A percentile compares a stretch with the other conserved stretches of the same genome.
Evolutionary conservation across 2,888 invertebrate genomes (phyloP).

Genomic region (Lumbricus terrestris): DNA sequence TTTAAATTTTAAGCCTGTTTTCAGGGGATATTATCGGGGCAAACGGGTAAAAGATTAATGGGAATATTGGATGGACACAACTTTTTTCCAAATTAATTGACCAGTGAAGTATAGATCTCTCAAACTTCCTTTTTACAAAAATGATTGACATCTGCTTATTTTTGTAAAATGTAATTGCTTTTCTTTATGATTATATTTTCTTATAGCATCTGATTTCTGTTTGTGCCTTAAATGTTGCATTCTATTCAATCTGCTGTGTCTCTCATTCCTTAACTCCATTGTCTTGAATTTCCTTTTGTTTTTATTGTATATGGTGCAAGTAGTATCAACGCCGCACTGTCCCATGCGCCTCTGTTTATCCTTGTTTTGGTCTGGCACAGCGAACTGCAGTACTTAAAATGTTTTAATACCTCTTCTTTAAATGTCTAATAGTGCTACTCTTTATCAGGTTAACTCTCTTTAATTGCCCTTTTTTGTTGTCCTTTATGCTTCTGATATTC

Average conservation of each 20-base stretch:
- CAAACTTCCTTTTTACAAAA: neutral
- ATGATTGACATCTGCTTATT: neutral
- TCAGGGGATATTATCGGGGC: too few relatives aligned
- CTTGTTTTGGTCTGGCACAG: too few relatives aligned
- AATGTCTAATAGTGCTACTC: neutral
- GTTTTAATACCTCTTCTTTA: neutral
- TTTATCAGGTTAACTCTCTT: neutral
- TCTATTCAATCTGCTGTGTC: neutral
- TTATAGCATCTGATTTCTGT: neutral
- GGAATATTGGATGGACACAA: neutral
- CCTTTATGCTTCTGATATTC: constrained; percentile 3
- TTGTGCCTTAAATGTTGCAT: neutral
- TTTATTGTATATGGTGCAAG: neutral
- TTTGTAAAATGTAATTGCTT: too few relatives aligned
- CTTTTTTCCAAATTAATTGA: neutral
- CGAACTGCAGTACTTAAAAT: too few relatives aligned
- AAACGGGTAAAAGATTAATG: too few relatives aligned
- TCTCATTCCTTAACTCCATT: neutral
- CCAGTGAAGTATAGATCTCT: neutral
- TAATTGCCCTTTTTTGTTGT: neutral
- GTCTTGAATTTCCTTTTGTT: neutral
- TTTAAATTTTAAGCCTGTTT: too few relatives aligned
- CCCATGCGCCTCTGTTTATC: too few relatives aligned
- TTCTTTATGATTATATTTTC: neutral
- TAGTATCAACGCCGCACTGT: too few relatives aligned